phyloP scores from a whole-genome alignment of 2,888 invertebrate genomes.

The Nephrocerus scutellatus region DNA sequence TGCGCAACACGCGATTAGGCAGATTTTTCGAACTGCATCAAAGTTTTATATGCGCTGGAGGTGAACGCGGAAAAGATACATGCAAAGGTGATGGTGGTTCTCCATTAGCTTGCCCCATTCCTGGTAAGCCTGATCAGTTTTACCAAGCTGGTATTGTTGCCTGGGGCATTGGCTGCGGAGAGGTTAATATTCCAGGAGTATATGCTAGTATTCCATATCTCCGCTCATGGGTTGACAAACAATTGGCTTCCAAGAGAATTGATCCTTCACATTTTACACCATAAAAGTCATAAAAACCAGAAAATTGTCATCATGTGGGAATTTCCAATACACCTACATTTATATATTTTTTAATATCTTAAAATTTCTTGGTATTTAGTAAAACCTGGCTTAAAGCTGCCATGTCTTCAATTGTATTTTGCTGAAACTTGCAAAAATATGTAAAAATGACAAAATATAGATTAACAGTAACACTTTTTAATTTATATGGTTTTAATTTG shows the following conservation, averaged over 20 bases:
- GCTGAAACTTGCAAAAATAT: too few relatives aligned
- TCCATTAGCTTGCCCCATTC: slow-evolving; percentile 60
- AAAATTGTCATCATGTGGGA: too few relatives aligned
- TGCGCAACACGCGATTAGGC: slow-evolving; percentile 59
- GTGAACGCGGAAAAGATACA: slow-evolving; percentile 53
- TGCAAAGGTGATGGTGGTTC: slow-evolving; percentile 62
- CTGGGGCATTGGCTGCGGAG: slow-evolving; percentile 74
- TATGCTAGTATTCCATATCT: slow-evolving; percentile 61
- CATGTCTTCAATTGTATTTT: too few relatives aligned
- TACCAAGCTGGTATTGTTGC: slow-evolving; percentile 43
- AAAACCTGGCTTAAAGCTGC: too few relatives aligned
- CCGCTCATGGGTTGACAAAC: slow-evolving; percentile 59
- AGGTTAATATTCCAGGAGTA: slow-evolving; percentile 58
- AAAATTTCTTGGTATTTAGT: too few relatives aligned
- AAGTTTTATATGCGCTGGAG: slow-evolving; percentile 72
- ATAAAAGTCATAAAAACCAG: too few relatives aligned
- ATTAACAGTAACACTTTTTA: too few relatives aligned
- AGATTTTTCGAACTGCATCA: slow-evolving; percentile 56
- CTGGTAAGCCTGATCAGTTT: slow-evolving; percentile 32
- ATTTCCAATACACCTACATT: too few relatives aligned
- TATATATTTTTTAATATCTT: too few relatives aligned
- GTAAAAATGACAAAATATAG: too few relatives aligned
- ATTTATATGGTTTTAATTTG: too few relatives aligned
- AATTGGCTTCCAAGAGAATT: slow-evolving; percentile 18
- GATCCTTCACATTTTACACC: too few relatives aligned